Conservation (phyloP, 2,888 invertebrate species). For the Drosophila setosimentum region DNA sequence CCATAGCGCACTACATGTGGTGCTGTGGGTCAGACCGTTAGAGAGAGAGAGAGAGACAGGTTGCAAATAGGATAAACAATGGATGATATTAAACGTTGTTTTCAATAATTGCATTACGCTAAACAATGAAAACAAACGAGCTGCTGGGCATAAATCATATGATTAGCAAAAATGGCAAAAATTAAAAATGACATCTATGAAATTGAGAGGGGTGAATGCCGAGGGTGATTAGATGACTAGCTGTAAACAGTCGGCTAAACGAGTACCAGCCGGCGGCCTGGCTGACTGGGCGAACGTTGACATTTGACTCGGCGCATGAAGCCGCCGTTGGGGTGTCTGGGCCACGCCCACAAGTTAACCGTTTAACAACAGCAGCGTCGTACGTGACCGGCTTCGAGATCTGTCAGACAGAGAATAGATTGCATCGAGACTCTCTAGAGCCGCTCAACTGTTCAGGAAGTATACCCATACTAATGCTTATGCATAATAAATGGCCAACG, state of each 20-base stretch:
- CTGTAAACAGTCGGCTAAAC: not conserved
- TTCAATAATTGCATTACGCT: slow-evolving; percentile 68
- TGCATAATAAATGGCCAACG: slow-evolving; percentile 51
- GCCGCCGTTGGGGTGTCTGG: slow-evolving; percentile 16
- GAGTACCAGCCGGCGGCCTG: slow-evolving; percentile 21
- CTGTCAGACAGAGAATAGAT: slow-evolving; percentile 41
- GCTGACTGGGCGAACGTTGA: slow-evolving; percentile 69
- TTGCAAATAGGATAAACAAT: slow-evolving; percentile 25
- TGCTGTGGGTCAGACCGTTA: slow-evolving; percentile 1
- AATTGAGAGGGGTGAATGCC: slow-evolving; percentile 13
- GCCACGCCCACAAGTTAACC: slow-evolving; percentile 55
- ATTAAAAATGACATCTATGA: slow-evolving; percentile 28
- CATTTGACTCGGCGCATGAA: slow-evolving; percentile 66
- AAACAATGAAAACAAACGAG: slow-evolving; percentile 46
- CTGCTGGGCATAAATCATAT: slow-evolving; percentile 66
- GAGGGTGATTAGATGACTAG: not conserved
- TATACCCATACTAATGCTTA: slow-evolving; percentile 24
- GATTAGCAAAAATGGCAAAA: slow-evolving; percentile 49
- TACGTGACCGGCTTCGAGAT: slow-evolving; percentile 52
- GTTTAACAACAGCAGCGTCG: slow-evolving; percentile 29
- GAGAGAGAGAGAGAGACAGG: not conserved
- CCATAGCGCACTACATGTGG: slow-evolving; percentile 51
- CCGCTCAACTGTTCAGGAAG: slow-evolving; percentile 31
- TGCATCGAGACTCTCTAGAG: slow-evolving; percentile 5
- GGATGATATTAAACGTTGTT: slow-evolving; percentile 54